A percentile compares a stretch with the other conserved stretches of the same genome.
Conservation (phyloP, 2,888 invertebrate genomes). For the Stenodera caucasica region DNA sequence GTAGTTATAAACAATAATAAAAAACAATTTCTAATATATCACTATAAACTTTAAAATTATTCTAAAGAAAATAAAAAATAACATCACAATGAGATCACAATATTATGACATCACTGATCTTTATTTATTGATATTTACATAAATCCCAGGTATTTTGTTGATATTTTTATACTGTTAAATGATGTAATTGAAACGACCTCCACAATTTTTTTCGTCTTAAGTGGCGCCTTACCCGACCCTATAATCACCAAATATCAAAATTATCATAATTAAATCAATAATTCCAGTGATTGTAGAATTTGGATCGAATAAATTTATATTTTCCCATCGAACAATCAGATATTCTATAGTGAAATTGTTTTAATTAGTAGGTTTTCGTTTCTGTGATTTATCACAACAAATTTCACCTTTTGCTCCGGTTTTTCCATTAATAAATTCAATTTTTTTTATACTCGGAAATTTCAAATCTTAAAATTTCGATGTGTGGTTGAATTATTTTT, state of each 20-base stretch:
- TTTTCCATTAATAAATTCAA: too few species aligned
- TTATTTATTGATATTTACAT: neutral
- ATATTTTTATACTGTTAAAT: neutral
- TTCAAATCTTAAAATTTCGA: neutral
- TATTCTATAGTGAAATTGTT: neutral
- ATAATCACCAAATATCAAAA: too few species aligned
- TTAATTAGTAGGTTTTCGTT: neutral
- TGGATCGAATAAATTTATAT: neutral
- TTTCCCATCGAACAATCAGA: neutral
- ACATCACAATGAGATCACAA: slow-evolving; percentile 6
- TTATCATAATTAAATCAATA: too few species aligned
- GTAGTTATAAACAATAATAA: slow-evolving; percentile 1
- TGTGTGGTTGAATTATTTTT: neutral
- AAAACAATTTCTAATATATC: too few species aligned
- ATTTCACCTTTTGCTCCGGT: neutral
- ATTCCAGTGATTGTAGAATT: too few species aligned
- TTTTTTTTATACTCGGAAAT: too few species aligned
- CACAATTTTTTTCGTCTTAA: too few species aligned
- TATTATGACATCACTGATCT: slow-evolving; percentile 5
- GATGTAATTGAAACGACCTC: neutral
- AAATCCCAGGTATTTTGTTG: neutral
- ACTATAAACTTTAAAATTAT: too few species aligned
- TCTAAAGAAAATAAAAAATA: neutral
- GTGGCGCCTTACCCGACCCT: neutral
- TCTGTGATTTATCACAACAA: neutral